Evolutionary conservation across 2,888 invertebrate genomes (phyloP), one percentile per base, ranked within the genome.

Genomic region (Himalopsyche japonica): DNA sequence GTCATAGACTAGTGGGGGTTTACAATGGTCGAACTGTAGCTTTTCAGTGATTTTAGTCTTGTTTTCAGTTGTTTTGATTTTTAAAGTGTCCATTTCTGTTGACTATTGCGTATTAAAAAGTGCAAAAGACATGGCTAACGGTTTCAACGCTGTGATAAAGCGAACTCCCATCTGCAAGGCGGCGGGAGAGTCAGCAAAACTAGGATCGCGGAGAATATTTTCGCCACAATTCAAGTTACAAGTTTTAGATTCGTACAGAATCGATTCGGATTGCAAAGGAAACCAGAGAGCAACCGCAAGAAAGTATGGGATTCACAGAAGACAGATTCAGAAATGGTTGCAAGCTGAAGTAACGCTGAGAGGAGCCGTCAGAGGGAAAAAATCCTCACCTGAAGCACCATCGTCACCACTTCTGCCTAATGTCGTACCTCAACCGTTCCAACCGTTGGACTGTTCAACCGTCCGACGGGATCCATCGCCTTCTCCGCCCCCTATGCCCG

Each of bases 301-400:
- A 89, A 97, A 97, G 91, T 97, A 97, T 90, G 96, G 96, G 84
- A 97, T 97, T 87, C 97, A 97, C 90, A 93, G 97, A 84, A 94
- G 97, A 85, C 97, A 97, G 91, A 97, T 97, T 88, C 97, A 97
- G 91, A 97, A 97, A 93, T 97, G 97, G 97, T 92, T 97, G 87
- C 97, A 97, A 91, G 96, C 95, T 88, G 97, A 97, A 90, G 94
- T 94, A 86, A 95, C 95, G 89, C 91, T 97, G 87, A 93, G 97
- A 88, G 96, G 95, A 86, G 95, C 95, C 88, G 95, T 96, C 80
- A 87, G 91, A 86, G 90, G 92, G 87, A 89, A 92, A 87, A 91
- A 91, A 92, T 91, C 87, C 89, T 91, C 77, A 91, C 89, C 64
- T 91, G 91, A 10, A 91, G 92, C 30, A 91, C 92, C 34, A 91